Base-by-base conservation (phyloP, 2,888 invertebrate genomes). In the Platycheirus rosarum region DNA sequence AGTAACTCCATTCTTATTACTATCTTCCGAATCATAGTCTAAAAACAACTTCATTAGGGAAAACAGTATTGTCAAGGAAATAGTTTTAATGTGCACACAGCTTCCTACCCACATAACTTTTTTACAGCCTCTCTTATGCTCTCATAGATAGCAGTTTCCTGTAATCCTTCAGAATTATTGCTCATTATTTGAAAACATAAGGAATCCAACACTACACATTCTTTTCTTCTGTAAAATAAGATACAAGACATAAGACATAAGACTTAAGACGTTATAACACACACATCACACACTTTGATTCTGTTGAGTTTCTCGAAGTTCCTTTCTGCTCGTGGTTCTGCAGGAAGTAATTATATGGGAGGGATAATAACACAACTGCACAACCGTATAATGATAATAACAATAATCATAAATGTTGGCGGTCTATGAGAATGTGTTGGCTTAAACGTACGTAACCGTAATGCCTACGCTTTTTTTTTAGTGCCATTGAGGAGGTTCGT, bases 321-420 rank as follows among this genome's bases (percentile, higher is more conserved):
- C 63, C 76, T 55, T 76, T 69, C n/a, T 69, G 63, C 53, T 46
- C 16, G 55, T 69, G 53, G 62, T 76, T 32, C 63, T 60, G 62
- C 55, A 76, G 76, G 69, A 76, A 76, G 76, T 69, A 76, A 76
- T 76, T 69, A 76, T 69, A 80, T 75, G 8, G 60, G 60, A 80
- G 75, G 80, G 70, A 80, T 80, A 80, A 80, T 80, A 75, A 70
- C 80, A 60, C 80, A 70, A 80, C 69, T 75, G 80, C 23, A 23
- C 65, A 75, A 48, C 75, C 75, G 8, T 32, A 80, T 80, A 80
- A 80, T 57, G 70, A 80, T 75, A 80, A 80, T 80, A 75, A 80
- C 70, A 80, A 80, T 80, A 75, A 80, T 80, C 75, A 70, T 80
- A 80, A 80, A 80, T 80, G 80, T 75, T 80, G 80, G 80, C 70